Conservation (phyloP, 1,140 invertebrate genomes). For the Laodelphax striatellus region DNA sequence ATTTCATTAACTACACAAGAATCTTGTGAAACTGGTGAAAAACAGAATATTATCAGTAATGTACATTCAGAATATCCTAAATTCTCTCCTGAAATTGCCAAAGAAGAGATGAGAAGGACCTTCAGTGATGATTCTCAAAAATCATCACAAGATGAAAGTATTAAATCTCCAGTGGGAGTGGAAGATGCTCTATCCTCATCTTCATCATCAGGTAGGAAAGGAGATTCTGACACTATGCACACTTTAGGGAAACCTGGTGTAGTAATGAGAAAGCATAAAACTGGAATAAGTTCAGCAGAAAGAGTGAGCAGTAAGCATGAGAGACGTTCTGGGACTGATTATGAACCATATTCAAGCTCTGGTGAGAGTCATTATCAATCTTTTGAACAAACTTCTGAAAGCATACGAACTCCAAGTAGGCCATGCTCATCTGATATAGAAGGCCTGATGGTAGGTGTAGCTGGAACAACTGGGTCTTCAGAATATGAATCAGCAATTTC, state of each 20-base stretch:
- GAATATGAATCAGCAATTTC: conserved; percentile 83
- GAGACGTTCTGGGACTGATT: conserved; percentile 49
- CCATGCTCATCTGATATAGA: conserved; percentile 83
- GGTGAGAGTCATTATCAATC: conserved; percentile 81
- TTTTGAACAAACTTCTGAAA: conserved; percentile 57
- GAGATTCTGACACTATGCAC: conserved; percentile 20
- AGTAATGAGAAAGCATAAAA: conserved; percentile 29
- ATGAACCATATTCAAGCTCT: conserved; percentile 74
- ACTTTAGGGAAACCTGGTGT: conserved; percentile 24
- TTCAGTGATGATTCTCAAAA: conserved; percentile 29
- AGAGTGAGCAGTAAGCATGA: conserved; percentile 28
- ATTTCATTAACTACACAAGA: not conserved
- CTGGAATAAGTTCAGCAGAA: conserved; percentile 22
- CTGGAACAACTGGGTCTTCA: conserved; percentile 42
- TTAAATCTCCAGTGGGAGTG: conserved; percentile 27
- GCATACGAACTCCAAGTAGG: conserved; percentile 53
- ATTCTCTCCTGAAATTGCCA: not conserved
- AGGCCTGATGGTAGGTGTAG: conserved; percentile 45
- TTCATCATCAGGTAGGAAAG: conserved; percentile 28
- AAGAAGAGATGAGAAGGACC: conserved; percentile 10
- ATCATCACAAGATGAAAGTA: conserved; percentile 27
- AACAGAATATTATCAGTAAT: not conserved
- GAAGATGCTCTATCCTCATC: conserved; percentile 26
- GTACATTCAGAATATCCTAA: not conserved
- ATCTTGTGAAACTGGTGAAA: not conserved